phyloP scores from a whole-genome alignment of 35 echinoderm and acorn worm genomes.

The Ophioderma brevispina region DNA sequence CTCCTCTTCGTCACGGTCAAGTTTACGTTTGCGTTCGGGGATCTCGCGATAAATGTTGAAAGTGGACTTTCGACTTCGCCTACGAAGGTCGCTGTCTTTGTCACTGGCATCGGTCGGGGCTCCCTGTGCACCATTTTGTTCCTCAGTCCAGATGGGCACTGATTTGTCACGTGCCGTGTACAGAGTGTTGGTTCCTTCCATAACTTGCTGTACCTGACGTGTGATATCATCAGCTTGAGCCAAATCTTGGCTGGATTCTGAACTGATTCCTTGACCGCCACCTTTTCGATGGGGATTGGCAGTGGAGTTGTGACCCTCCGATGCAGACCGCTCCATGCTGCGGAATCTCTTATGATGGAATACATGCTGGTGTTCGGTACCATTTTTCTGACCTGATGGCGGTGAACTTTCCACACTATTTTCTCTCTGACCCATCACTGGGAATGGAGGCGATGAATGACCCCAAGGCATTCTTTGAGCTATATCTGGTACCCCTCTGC shows the following conservation, averaged over 20 bases:
- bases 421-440: not conserved
- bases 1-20: conserved; percentile 90
- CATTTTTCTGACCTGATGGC: not conserved
- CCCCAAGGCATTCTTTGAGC: not conserved
- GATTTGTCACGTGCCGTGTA: conserved; percentile 62
- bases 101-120: conserved; percentile 44
- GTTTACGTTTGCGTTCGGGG: conserved; percentile 90
- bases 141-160: conserved; percentile 33
- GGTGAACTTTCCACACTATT: not conserved
- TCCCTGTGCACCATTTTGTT: not conserved
- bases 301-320: conserved; percentile 32
- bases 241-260: conserved; percentile 78
- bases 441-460: not conserved
- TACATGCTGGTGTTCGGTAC: not conserved
- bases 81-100: conserved; percentile 57
- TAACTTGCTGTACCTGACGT: conserved; percentile 81
- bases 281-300: not conserved
- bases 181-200: conserved; percentile 62
- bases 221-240: conserved; percentile 93
- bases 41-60: conserved; percentile 98
- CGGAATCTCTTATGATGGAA: conserved; percentile 22
- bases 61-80: conserved; percentile 86
- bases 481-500: not conserved
- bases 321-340: conserved; percentile 43
- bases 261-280: conserved; percentile 39